phyloP scores from a whole-genome alignment of 2,888 invertebrate genomes.

The Euclidia mi region DNA sequence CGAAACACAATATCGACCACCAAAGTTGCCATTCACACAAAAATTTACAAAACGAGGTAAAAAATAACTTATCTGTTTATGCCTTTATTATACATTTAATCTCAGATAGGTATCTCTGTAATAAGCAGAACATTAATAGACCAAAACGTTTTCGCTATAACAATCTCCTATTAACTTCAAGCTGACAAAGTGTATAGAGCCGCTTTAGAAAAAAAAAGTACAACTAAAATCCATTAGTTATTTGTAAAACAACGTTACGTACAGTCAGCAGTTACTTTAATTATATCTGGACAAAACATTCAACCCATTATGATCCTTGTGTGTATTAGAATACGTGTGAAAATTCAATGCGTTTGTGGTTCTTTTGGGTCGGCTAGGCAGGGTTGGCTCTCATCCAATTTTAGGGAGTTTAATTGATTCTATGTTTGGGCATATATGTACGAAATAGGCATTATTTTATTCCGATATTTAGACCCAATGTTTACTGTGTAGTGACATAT shows the following conservation, averaged over 20 bases:
- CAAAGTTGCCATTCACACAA: too few species aligned
- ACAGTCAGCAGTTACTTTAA: conserved; percentile 51
- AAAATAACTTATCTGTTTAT: too few species aligned
- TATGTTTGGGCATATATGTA: conserved; percentile 52
- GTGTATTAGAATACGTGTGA: neutral
- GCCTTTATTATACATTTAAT: too few species aligned
- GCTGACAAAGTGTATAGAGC: conserved; percentile 1
- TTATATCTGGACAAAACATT: conserved; percentile 23
- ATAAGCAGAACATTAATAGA: neutral
- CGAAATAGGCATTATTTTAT: conserved; percentile 34
- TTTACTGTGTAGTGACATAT: neutral
- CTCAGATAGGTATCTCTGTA: neutral
- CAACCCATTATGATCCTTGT: conserved; percentile 21
- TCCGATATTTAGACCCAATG: conserved; percentile 11
- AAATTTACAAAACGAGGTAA: too few species aligned
- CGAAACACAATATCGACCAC: too few species aligned
- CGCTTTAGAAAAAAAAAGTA: conserved; percentile 23
- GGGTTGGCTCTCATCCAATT: conserved; percentile 52
- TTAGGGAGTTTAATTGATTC: conserved; percentile 62
- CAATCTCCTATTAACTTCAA: neutral
- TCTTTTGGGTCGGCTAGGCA: conserved; percentile 19
- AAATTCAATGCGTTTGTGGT: conserved; percentile 14
- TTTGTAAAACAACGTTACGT: conserved; percentile 43
- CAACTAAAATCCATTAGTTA: conserved; percentile 46
- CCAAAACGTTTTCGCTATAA: neutral